Evolutionary conservation across 2,888 invertebrate species (phyloP), one percentile per base, ranked within the genome.

Genomic region (Horisme vitalbata): DNA sequence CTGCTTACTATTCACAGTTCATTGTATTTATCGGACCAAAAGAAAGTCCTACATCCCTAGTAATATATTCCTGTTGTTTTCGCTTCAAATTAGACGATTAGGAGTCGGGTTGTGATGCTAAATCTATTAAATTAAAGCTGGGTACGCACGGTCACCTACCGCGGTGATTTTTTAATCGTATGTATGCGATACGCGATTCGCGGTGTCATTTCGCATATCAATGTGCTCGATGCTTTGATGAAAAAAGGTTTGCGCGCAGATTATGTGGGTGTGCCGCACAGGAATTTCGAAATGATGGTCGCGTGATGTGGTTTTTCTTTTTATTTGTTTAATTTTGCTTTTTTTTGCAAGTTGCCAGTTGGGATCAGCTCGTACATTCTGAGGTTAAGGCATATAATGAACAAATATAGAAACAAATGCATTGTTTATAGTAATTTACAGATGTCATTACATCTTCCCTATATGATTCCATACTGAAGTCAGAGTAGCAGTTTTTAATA

Each of bases 61-160:
- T 75, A 81, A 83, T 80, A 77, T 81, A 84, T 85, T 82, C 80
- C 79, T 77, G 77, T 77, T 80, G 86, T 83, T 87, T 88, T 88
- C 86, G 87, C 82, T 79, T 78, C 79, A 89, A 89, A 88, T 88
- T 83, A 89, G 86, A 85, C 89, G 79, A 88, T 89, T 89, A 89
- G 67, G 83, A 89, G 85, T 84, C 89, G 69, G 53, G 38, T 50
- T 76, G 78, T 79, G 83, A 65, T 65, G 76, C 76, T 71, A 75
- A 71, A 85, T 85, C 88, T 88, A 89, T 89, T 82, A 69, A 85
- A 88, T 89, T 89, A 88, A 86, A 86, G 76, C 88, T 63, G 78
- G 66, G 68, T 82, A 81, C 80, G 83, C 80, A 61, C 67, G 75
- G 79, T 74, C 80, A 88, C 89, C 89, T 87, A 84, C 89, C 87